phyloP scores from a whole-genome alignment of 1,140 invertebrate species.

The Chlorops oryzae region DNA sequence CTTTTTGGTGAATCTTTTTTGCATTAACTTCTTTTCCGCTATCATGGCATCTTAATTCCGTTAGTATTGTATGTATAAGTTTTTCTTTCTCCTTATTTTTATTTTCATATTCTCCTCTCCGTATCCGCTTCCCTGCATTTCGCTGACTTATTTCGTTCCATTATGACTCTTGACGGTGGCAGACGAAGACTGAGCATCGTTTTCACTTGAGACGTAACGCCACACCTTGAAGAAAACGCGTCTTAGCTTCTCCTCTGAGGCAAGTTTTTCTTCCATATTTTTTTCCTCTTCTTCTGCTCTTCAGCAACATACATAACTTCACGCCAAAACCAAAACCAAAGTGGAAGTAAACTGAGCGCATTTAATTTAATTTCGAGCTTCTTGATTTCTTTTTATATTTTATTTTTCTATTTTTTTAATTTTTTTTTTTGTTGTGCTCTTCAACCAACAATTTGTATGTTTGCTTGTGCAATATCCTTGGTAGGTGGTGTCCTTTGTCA shows the following conservation, averaged over 20 bases:
- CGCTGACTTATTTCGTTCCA: constrained; percentile 10
- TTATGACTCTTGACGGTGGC: constrained; percentile 6
- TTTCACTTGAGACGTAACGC: too few relatives aligned
- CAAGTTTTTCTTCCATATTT: too few relatives aligned
- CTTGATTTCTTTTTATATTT: constrained; percentile 9
- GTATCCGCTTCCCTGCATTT: neutral
- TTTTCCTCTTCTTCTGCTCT: too few relatives aligned
- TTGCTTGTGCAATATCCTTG: too few relatives aligned
- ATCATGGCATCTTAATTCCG: constrained; percentile 5
- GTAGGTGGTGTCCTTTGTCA: neutral
- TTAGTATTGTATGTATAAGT: neutral
- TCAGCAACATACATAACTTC: too few relatives aligned
- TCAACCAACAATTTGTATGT: neutral
- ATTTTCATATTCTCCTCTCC: neutral
- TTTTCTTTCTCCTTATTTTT: neutral
- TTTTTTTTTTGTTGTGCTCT: neutral
- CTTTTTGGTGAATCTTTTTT: too few relatives aligned
- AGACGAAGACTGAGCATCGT: constrained; percentile 18
- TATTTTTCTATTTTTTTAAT: neutral
- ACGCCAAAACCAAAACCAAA: too few relatives aligned
- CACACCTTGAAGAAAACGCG: too few relatives aligned
- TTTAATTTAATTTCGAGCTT: constrained; percentile 20
- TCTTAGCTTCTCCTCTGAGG: too few relatives aligned
- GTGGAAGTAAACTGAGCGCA: constrained; percentile 18
- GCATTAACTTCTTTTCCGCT: constrained; percentile 6